A percentile compares a stretch with the other conserved stretches of the same genome.
These are phyloP conservation scores for Drosophila cognata DNA, from an alignment of 2,888 invertebrate genomes.

Conservation along the genomic window DNA sequence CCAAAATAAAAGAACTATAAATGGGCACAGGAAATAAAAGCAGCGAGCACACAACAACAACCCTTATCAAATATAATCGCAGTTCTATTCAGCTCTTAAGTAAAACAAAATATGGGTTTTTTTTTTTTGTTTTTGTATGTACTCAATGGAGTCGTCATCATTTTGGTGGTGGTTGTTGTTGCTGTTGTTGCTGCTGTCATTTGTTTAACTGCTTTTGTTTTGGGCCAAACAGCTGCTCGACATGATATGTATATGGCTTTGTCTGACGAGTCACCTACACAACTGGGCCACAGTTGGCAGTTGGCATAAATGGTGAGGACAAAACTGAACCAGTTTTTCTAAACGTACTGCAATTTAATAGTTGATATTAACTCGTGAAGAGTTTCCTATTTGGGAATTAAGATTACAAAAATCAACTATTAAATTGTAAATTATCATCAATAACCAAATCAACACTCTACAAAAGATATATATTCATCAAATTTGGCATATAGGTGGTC, in stretches of 20 bases:
- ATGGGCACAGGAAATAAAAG: conserved; percentile 18
- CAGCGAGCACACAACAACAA: conserved; percentile 27
- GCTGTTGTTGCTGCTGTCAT: conserved; percentile 47
- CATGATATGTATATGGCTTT: conserved; percentile 51
- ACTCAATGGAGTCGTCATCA: conserved; percentile 65
- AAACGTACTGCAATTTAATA: not conserved
- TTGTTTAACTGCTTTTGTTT: conserved; percentile 61
- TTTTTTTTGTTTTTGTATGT: conserved; percentile 24
- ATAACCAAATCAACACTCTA: not conserved
- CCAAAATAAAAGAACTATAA: not conserved
- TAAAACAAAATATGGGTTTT: conserved; percentile 7
- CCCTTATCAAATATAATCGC: conserved; percentile 63
- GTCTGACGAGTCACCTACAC: conserved; percentile 17
- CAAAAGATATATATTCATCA: not conserved
- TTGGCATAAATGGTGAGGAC: conserved; percentile 11
- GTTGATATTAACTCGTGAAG: not conserved
- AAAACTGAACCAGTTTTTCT: not conserved
- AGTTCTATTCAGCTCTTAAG: conserved; percentile 39
- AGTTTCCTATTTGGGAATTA: not conserved
- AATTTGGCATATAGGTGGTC: not conserved
- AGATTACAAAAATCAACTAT: not conserved
- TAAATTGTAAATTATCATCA: not conserved
- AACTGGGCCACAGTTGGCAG: conserved; percentile 18
- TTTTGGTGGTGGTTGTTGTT: conserved; percentile 19
- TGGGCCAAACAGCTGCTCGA: conserved; percentile 68